A percentile compares a stretch with the other conserved stretches of the same genome.
These are phyloP conservation scores for Cavia aperea DNA, from an alignment of 2,113 vertebrate species.

Conservation along the genomic window DNA sequence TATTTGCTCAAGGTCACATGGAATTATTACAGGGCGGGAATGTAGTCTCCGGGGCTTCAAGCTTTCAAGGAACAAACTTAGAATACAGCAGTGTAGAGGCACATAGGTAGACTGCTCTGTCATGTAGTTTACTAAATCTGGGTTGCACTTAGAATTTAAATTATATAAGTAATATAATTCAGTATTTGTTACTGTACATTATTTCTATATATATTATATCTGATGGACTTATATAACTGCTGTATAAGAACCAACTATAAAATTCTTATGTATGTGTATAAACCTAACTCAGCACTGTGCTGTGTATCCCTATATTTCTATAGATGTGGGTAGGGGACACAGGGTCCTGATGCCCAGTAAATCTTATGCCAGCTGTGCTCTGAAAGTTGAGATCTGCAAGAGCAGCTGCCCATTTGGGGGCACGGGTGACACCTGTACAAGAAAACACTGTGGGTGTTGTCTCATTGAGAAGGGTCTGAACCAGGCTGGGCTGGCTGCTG, in stretches of 20 bases:
- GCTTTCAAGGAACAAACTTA: not conserved
- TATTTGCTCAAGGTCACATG: fast-evolving
- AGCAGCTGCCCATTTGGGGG: not conserved
- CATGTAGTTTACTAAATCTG: not conserved
- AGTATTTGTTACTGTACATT: not conserved
- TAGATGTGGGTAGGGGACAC: fast-evolving
- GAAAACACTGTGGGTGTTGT: fast-evolving
- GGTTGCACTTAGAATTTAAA: not conserved
- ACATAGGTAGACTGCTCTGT: fast-evolving
- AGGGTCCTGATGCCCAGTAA: not conserved
- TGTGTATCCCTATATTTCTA: not conserved
- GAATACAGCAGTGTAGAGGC: fast-evolving
- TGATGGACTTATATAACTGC: not conserved
- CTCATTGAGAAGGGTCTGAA: not conserved
- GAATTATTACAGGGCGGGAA: not conserved
- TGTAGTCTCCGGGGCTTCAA: not conserved
- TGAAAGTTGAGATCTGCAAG: no score
- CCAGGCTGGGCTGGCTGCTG: not conserved
- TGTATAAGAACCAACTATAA: not conserved
- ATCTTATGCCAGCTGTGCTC: not conserved
- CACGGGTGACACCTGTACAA: fast-evolving
- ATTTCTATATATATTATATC: not conserved
- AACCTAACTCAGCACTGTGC: not conserved
- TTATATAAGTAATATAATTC: not conserved
- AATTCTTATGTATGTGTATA: not conserved